phyloP scores from a whole-genome alignment of 2,888 invertebrate species.

The Lasius platythorax region DNA sequence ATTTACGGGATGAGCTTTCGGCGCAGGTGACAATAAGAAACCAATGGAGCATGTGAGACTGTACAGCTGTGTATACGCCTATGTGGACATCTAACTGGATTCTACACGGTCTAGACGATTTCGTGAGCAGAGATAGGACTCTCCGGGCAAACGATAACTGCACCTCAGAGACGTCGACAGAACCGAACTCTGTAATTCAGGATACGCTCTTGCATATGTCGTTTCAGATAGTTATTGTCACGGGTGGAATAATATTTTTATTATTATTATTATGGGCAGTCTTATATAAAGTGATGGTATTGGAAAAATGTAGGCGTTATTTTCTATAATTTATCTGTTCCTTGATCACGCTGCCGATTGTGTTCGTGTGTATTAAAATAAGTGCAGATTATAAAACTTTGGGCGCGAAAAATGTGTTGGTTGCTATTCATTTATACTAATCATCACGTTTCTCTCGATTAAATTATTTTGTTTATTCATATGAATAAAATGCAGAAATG shows the following conservation, averaged over 20 bases:
- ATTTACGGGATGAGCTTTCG: constrained; percentile 69
- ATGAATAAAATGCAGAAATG: neutral
- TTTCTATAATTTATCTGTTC: constrained; percentile 16
- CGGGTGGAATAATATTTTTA: constrained; percentile 62
- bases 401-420: neutral
- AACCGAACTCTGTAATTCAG: constrained; percentile 61
- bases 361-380: constrained; percentile 44
- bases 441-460: neutral
- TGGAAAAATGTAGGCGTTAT: constrained; percentile 60
- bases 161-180: constrained; percentile 43
- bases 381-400: constrained; percentile 17
- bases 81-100: constrained; percentile 35
- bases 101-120: constrained; percentile 59
- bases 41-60: constrained; percentile 60
- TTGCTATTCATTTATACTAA: neutral
- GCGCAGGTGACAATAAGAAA: constrained; percentile 67
- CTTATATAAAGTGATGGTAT: constrained; percentile 51
- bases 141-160: constrained; percentile 68
- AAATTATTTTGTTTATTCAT: neutral
- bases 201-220: constrained; percentile 28
- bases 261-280: constrained; percentile 23
- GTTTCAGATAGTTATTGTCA: constrained; percentile 65
- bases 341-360: constrained; percentile 7
- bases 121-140: constrained; percentile 64
- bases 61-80: constrained; percentile 21